Evolutionary conservation across 2,113 vertebrate species (phyloP).

Genomic region (Corythaixoides concolor): DNA sequence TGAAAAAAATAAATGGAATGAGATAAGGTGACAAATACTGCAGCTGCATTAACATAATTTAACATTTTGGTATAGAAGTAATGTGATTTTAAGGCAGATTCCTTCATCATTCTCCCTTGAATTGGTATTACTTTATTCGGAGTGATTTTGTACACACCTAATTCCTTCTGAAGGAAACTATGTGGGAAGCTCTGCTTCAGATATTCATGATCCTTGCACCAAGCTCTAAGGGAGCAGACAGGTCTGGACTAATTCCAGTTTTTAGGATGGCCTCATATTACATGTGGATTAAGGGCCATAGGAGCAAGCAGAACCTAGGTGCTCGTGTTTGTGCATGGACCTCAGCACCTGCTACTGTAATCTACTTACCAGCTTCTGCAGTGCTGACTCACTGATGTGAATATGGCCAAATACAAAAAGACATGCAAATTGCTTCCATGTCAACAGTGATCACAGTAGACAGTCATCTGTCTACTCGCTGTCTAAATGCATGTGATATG

Average conservation of each 20-base stretch:
- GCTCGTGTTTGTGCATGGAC: background rate
- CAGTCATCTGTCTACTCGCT: background rate
- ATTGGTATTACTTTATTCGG: background rate
- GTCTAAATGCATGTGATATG: background rate
- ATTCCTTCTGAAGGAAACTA: background rate
- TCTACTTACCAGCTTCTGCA: background rate
- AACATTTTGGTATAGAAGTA: background rate
- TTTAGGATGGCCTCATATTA: background rate
- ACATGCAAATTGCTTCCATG: background rate
- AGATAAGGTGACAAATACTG: background rate
- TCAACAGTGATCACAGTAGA: background rate
- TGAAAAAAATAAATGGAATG: background rate
- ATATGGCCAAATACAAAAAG: background rate
- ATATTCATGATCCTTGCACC: background rate
- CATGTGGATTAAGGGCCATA: too few species aligned
- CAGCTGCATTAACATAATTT: background rate
- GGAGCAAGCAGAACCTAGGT: background rate
- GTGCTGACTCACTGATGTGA: background rate
- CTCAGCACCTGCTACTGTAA: background rate
- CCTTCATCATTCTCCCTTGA: fast-evolving
- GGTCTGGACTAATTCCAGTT: background rate
- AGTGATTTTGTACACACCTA: background rate
- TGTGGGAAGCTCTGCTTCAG: background rate
- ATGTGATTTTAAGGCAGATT: background rate
- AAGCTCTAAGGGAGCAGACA: background rate